Evolutionary conservation across 2,113 vertebrate species (phyloP).

Genomic region (Chinchilla lanigera): DNA sequence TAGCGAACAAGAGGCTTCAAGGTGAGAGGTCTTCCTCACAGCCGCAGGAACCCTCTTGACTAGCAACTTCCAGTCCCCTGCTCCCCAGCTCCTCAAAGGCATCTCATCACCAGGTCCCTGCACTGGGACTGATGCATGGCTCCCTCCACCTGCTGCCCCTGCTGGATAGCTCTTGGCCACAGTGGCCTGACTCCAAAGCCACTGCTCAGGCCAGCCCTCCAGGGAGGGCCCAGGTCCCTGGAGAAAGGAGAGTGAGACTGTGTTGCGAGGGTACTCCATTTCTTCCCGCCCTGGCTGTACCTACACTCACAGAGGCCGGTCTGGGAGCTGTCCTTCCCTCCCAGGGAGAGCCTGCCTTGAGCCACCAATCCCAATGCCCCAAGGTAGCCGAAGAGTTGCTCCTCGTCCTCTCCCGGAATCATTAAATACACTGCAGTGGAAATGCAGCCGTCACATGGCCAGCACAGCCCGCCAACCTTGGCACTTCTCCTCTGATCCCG

Average conservation of each 20-base stretch:
- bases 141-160: neutral
- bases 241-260: neutral
- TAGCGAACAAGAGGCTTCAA: neutral
- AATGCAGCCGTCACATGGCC: conserved; percentile 61
- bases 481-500: conserved; percentile 81
- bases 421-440: conserved; percentile 58
- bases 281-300: neutral
- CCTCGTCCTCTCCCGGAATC: conserved; percentile 41
- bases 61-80: neutral
- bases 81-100: too few species aligned
- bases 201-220: neutral
- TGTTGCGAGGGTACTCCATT: neutral
- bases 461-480: conserved; percentile 69
- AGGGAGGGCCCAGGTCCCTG: neutral
- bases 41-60: neutral
- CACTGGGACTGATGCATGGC: neutral
- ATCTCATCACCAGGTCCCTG: fast-evolving
- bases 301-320: neutral
- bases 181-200: neutral
- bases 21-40: neutral
- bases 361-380: neutral
- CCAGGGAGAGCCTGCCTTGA: neutral
- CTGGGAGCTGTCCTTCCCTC: neutral
- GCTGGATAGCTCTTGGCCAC: neutral
- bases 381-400: neutral